These are phyloP conservation scores for Drosophila recens DNA, from an alignment of 2,888 invertebrate genomes.

Conservation along the genomic window DNA sequence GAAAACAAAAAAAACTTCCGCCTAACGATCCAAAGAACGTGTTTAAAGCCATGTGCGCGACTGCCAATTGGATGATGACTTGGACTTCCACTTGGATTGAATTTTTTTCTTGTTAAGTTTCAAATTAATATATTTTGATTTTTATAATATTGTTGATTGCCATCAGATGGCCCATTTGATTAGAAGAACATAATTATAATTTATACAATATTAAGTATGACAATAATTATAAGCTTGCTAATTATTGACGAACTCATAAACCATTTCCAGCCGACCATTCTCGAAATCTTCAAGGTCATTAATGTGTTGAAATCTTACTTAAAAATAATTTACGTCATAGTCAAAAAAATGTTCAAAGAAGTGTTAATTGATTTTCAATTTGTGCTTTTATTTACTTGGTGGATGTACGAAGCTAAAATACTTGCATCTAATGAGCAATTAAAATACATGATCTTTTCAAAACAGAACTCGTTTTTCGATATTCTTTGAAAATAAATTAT, in stretches of 20 bases:
- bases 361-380: conserved; percentile 43
- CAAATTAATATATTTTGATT: conserved; percentile 20
- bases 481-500: conserved; percentile 5
- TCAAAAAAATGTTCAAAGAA: conserved; percentile 1
- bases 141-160: conserved; percentile 17
- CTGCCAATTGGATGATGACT: conserved; percentile 42
- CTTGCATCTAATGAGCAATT: conserved; percentile 23
- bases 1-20: conserved; percentile 63
- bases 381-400: conserved; percentile 4
- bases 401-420: background rate
- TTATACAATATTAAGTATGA: conserved; percentile 24
- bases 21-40: conserved; percentile 58
- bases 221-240: conserved; percentile 57
- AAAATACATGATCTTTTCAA: conserved; percentile 26
- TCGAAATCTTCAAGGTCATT: conserved; percentile 47
- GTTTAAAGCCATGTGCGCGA: conserved; percentile 68
- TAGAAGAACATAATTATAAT: conserved; percentile 42
- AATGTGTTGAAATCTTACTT: conserved; percentile 3
- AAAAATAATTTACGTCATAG: background rate
- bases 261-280: conserved; percentile 23
- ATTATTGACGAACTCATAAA: conserved; percentile 47
- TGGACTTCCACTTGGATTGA: conserved; percentile 19
- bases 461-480: conserved; percentile 30
- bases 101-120: conserved; percentile 23
- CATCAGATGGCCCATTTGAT: conserved; percentile 60